Base-by-base conservation (phyloP, 2,888 invertebrate genomes). In the Lutraria lutraria region DNA sequence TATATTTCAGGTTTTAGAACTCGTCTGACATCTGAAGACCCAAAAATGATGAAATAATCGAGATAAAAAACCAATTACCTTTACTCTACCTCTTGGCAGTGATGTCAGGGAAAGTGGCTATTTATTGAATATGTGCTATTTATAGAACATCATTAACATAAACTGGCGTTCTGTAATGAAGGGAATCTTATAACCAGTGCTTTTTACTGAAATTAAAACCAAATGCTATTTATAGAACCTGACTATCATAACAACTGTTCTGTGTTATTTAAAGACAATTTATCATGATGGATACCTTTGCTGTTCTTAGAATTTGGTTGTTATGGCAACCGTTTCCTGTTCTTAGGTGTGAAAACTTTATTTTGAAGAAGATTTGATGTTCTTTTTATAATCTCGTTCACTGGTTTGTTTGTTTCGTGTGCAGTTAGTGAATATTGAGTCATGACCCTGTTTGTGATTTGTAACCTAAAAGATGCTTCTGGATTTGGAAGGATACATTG, bases 1-100 rank as follows among this genome's bases (percentile, higher is more conserved):
- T 1, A 15, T 29, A 25, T 81, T 79, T 63, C 60, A 86, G 86
- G 86, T 86, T 25, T 80, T 86, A 53, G 86, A 86, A 43, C 86
- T 86, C 21, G 86, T 86, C 19, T 86, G 86, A 86, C n/a, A 21
- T 68, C 63, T 68, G 21, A 68, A 25, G 8, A 10, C 25, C 25
- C n/a, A 56, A 56, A 15, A 8, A 19, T 19, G 56, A 21, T 43
- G 63, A 60, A 43, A 54, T 72, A 31, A 31, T 81, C 53, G 15
- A 81, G 8, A 43, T 43, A 29, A 54, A 34, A 81, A 60, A n/a
- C 84, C 68, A 60, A 21, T 82, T 72, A 86, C 53, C 82, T 54
- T 72, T 68, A 25, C 53, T 81, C 80, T 81, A 86, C 86, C 86
- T 86, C 81, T 68, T 81, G 60, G 31, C 79, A 54, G 68, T 79